Conservation (phyloP, 2,113 vertebrate genomes). For the Asarcornis scutulata region DNA sequence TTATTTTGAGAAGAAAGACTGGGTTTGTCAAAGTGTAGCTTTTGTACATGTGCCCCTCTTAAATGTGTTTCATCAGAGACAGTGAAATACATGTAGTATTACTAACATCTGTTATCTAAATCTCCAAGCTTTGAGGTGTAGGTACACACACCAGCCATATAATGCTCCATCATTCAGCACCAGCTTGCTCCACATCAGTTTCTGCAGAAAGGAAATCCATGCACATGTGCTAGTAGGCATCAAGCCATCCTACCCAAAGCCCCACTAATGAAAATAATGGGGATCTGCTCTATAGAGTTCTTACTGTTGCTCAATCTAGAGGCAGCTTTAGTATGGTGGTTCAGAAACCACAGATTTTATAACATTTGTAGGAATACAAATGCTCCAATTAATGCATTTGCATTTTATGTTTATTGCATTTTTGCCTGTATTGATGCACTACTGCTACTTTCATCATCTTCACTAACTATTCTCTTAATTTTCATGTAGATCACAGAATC, state of each 20-base stretch:
- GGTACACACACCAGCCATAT: background rate
- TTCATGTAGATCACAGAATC: background rate
- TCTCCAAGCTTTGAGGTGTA: background rate
- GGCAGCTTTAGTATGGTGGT: background rate
- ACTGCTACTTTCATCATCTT: background rate
- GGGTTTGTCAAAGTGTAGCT: background rate
- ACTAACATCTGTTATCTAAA: background rate
- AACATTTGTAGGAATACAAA: background rate
- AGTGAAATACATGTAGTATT: background rate
- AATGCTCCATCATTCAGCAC: background rate
- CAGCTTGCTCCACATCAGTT: background rate
- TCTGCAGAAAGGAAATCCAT: background rate
- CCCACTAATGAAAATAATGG: background rate
- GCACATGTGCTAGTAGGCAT: background rate
- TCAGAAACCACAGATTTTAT: background rate
- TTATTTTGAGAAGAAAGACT: background rate
- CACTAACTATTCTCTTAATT: background rate
- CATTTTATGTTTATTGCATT: background rate
- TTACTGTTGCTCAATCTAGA: background rate
- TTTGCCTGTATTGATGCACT: background rate
- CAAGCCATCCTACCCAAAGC: background rate
- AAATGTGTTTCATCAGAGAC: background rate
- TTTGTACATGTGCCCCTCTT: background rate
- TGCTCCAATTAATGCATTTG: background rate
- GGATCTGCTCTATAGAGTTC: background rate